Percentiles rank a stretch among this genome's conserved stretches.
Conservation (phyloP, 2,797 vertebrate genomes). For the Picus viridis region DNA sequence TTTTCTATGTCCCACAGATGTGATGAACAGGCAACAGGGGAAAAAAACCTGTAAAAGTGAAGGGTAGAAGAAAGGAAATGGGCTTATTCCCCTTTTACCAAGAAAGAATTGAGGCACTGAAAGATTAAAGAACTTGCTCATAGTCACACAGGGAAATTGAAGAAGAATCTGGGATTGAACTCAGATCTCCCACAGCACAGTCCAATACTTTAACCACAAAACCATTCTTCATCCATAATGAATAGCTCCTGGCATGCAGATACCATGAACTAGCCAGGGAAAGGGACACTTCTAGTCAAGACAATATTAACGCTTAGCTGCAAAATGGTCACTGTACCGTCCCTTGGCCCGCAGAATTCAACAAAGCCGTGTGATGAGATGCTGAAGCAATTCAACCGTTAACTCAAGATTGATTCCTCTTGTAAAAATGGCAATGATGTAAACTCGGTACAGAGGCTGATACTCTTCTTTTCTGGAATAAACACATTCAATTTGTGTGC, state of each 20-base stretch:
- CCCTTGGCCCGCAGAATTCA: not conserved
- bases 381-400: slow-evolving; percentile 22
- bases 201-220: slow-evolving; percentile 57
- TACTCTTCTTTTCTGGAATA: slow-evolving; percentile 25
- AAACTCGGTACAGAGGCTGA: slow-evolving; percentile 13
- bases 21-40: not conserved
- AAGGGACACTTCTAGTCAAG: slow-evolving; percentile 49
- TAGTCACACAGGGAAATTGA: slow-evolving; percentile 55
- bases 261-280: slow-evolving; percentile 38
- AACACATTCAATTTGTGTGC: slow-evolving; percentile 12
- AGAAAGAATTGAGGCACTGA: slow-evolving; percentile 16
- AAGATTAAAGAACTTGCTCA: slow-evolving; percentile 53
- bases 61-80: slow-evolving; percentile 52
- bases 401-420: not conserved
- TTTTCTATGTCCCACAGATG: not conserved
- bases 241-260: slow-evolving; percentile 52
- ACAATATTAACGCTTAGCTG: slow-evolving; percentile 32
- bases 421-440: slow-evolving; percentile 19
- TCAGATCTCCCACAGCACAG: slow-evolving; percentile 65
- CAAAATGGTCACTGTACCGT: not conserved
- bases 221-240: slow-evolving; percentile 57
- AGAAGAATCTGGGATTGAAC: slow-evolving; percentile 65
- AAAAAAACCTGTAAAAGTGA: slow-evolving; percentile 23
- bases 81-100: slow-evolving; percentile 50
- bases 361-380: not conserved